Evolutionary conservation across 2,113 vertebrate species (phyloP), one percentile per base, ranked within the genome.

Genomic region (Alouatta palliata): DNA sequence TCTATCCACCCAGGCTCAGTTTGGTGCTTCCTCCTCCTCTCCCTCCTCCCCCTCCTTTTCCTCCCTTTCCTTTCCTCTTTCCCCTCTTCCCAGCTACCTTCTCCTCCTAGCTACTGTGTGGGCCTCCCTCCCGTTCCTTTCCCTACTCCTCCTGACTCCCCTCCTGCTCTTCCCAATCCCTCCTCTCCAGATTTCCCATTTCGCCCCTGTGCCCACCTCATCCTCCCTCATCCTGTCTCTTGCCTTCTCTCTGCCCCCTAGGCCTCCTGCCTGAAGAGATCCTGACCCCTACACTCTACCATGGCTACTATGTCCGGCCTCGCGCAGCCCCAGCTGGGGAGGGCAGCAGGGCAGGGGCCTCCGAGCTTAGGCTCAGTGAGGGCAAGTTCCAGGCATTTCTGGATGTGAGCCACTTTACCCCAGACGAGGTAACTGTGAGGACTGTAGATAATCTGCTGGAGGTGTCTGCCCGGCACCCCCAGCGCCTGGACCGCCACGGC

Each of bases 361-460:
- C 99, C 0, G 99, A 99, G 98, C 98, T 99, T 73, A 98, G 97
- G 96, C 98, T 98, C 81, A 99, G 99, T 0, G 97, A 99, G 70
- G 99, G 99, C 98, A 99, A 99, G 87, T 99, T 99, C 97, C 98
- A 99, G 91, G 99, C 99, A 0, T 99, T 99, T 94, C 98, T 99
- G 96, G 99, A 99, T 0, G 99, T 99, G 43, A 99, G 99, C 85
- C 99, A 99, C 91, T 99, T 99, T 96, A 98, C 99, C 40, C 99
- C 99, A 0, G 98, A 99, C 3, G 99, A 99, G 98, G 98, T 99
- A 79, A 97, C 97, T 0, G 99, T 99, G 16, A 99, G 99, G 95
- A 99, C 99, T 0, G 98, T 99, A 89, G 99, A 99, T 98, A 99
- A 99, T 98, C 98, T 99, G 80, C 98, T 99, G 97, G 99, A 99